Conservation (phyloP, 1,140 invertebrate genomes). For the Drosophila nikananu region DNA sequence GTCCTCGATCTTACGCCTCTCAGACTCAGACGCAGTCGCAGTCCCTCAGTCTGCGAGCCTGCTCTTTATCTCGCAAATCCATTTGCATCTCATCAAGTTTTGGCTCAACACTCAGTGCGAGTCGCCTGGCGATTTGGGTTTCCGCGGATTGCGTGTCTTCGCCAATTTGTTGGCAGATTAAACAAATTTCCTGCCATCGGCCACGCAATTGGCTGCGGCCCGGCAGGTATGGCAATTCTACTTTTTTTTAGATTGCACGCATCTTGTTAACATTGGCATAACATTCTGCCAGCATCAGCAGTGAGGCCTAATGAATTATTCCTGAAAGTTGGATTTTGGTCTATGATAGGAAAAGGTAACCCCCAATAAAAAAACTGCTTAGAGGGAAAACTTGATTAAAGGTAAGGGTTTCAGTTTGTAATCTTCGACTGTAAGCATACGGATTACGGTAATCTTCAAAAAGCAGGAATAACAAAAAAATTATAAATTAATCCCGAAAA, state of each 20-base stretch:
- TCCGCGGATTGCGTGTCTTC: slow-evolving; percentile 74
- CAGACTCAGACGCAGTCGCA: slow-evolving; percentile 14
- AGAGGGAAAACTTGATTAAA: too few species aligned
- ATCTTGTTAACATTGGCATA: slow-evolving; percentile 11
- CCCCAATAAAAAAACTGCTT: too few species aligned
- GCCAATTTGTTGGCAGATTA: slow-evolving; percentile 81
- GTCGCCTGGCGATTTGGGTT: slow-evolving; percentile 29
- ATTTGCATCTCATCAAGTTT: slow-evolving; percentile 81
- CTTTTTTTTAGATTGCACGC: slow-evolving; percentile 21
- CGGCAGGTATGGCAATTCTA: slow-evolving; percentile 23
- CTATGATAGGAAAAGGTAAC: not conserved
- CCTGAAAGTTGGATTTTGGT: not conserved
- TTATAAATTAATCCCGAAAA: slow-evolving; percentile 5
- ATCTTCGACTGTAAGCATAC: not conserved
- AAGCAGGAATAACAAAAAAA: slow-evolving; percentile 6
- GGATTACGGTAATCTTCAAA: not conserved
- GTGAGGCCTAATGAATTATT: not conserved
- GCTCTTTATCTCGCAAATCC: slow-evolving; percentile 74
- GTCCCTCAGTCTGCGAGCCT: slow-evolving; percentile 29
- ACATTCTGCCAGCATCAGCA: slow-evolving; percentile 3
- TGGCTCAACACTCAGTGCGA: slow-evolving; percentile 53
- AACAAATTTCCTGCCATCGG: slow-evolving; percentile 81
- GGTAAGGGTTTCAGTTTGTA: not conserved
- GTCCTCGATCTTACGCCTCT: slow-evolving; percentile 8
- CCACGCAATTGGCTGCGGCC: slow-evolving; percentile 63